phyloP scores from a whole-genome alignment of 2,888 invertebrate species.

The Melanophora roralis region DNA sequence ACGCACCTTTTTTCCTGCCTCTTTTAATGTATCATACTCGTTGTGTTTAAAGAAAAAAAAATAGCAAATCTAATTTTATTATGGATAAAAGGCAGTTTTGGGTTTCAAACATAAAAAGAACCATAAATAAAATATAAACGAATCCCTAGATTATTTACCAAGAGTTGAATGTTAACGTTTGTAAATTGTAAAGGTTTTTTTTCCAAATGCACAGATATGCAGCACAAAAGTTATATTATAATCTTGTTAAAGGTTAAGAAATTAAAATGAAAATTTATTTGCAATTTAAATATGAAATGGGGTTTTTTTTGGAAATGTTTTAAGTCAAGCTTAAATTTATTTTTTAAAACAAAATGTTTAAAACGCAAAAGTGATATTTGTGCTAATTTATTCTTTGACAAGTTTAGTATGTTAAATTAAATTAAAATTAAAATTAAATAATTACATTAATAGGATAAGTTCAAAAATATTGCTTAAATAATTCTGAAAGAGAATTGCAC shows the following conservation, averaged over 20 bases:
- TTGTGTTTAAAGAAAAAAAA: neutral
- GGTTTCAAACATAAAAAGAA: conserved; percentile 26
- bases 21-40: conserved; percentile 1
- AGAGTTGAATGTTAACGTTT: conserved; percentile 1
- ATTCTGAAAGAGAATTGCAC: too few species aligned
- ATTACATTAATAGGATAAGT: too few species aligned
- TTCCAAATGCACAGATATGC: conserved; percentile 23
- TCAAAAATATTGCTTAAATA: too few species aligned
- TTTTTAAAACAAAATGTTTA: too few species aligned
- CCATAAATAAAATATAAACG: conserved; percentile 44
- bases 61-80: conserved; percentile 17
- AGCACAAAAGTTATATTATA: neutral
- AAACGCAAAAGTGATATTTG: too few species aligned
- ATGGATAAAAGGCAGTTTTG: conserved; percentile 32
- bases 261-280: neutral
- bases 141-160: conserved; percentile 50
- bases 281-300: neutral
- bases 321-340: too few species aligned
- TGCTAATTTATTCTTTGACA: too few species aligned
- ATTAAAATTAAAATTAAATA: too few species aligned
- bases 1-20: conserved; percentile 17
- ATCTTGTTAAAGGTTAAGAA: conserved; percentile 3
- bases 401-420: too few species aligned
- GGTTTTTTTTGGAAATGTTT: too few species aligned
- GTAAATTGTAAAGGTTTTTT: conserved; percentile 35